phyloP scores from a whole-genome alignment of 2,797 vertebrate species.

The Chelonia mydas region DNA sequence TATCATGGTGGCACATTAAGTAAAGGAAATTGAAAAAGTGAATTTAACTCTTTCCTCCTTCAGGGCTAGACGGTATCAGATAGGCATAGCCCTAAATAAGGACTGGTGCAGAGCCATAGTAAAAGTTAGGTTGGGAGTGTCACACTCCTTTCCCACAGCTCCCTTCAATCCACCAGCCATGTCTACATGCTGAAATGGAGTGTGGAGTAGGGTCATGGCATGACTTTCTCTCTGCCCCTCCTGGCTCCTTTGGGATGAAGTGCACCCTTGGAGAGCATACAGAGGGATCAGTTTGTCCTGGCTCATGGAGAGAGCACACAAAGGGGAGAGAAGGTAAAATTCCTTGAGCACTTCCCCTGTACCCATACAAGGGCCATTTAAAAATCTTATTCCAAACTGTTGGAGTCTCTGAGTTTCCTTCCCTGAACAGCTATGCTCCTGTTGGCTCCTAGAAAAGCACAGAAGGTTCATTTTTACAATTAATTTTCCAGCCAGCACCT shows the following conservation, averaged over 20 bases:
- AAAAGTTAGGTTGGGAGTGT: not conserved
- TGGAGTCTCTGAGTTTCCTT: not conserved
- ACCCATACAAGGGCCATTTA: not conserved
- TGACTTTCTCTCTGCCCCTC: not conserved
- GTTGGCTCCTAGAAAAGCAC: not conserved
- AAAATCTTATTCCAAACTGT: not conserved
- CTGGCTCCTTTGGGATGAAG: not conserved
- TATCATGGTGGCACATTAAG: not conserved
- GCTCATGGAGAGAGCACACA: fast-evolving
- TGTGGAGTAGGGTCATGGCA: not conserved
- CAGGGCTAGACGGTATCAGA: not conserved
- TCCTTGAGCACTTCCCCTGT: not conserved
- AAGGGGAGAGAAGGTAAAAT: not conserved
- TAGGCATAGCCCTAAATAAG: not conserved
- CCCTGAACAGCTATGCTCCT: not conserved
- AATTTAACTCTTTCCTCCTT: not conserved
- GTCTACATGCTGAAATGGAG: fast-evolving
- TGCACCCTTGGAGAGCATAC: not conserved
- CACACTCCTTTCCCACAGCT: fast-evolving
- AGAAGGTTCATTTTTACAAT: not conserved
- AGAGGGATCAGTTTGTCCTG: not conserved
- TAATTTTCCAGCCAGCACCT: not conserved
- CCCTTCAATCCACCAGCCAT: not conserved
- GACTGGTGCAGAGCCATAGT: not conserved
- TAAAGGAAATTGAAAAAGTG: not conserved